Percentiles rank a stretch among this genome's conserved stretches.
These are phyloP conservation scores for Cataglyphis rosenhaueri DNA, from an alignment of 2,888 invertebrate genomes.

Conservation along the genomic window DNA sequence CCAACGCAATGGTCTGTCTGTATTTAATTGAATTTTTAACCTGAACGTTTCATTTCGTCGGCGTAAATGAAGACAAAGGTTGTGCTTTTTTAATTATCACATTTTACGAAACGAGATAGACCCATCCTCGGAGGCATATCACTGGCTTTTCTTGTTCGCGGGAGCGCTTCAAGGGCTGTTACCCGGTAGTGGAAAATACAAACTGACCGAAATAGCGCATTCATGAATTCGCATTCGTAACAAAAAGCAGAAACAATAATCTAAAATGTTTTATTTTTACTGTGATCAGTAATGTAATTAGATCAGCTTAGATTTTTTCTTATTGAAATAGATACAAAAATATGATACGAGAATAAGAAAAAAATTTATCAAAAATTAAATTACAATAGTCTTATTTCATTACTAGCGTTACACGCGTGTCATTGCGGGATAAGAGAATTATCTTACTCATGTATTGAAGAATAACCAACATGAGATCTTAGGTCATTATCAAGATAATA, in stretches of 20 bases:
- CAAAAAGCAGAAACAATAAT: background rate
- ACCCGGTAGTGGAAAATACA: constrained; percentile 18
- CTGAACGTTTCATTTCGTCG: constrained; percentile 69
- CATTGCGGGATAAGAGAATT: background rate
- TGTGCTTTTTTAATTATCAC: constrained; percentile 76
- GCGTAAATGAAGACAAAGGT: constrained; percentile 73
- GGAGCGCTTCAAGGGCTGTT: constrained; percentile 11
- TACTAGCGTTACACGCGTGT: background rate
- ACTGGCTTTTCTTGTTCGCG: constrained; percentile 19
- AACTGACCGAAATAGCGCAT: constrained; percentile 75
- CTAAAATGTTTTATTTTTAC: background rate
- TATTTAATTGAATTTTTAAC: constrained; percentile 75
- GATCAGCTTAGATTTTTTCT: constrained; percentile 21
- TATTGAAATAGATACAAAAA: background rate
- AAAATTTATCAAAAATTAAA: background rate
- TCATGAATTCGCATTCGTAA: constrained; percentile 74
- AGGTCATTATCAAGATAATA: background rate
- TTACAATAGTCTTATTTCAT: background rate
- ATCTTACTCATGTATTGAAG: background rate
- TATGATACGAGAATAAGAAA: background rate
- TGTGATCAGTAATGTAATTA: background rate
- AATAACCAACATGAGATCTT: background rate
- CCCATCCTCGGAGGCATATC: constrained; percentile 15
- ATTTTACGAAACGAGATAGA: constrained; percentile 65
- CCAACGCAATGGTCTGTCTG: constrained; percentile 10